phyloP scores from a whole-genome alignment of 2,113 vertebrate species.

The Corythoichthys intestinalis region DNA sequence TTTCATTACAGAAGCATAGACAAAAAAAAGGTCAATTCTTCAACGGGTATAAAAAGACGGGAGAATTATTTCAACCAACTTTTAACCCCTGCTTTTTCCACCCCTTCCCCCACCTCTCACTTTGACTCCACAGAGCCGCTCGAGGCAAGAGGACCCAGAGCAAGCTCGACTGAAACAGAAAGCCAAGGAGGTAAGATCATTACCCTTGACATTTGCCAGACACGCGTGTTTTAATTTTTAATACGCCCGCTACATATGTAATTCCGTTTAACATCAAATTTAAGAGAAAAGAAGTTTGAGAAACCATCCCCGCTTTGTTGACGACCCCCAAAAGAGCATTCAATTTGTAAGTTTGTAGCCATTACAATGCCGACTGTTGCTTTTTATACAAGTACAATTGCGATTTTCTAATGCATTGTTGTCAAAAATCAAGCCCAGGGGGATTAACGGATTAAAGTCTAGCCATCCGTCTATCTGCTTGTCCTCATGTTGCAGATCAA shows the following conservation, averaged over 20 bases:
- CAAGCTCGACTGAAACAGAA: constrained; percentile 91
- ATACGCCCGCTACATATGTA: constrained; percentile 91
- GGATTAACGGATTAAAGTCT: neutral
- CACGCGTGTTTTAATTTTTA: constrained; percentile 91
- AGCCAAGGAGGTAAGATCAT: constrained; percentile 96
- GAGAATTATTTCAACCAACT: constrained; percentile 82
- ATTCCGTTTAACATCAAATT: constrained; percentile 94
- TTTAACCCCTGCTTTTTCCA: constrained; percentile 77
- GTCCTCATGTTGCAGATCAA: too few species aligned
- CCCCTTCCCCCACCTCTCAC: neutral
- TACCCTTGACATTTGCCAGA: constrained; percentile 94
- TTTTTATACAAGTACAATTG: neutral
- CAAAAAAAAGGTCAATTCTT: constrained; percentile 71
- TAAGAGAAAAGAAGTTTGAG: constrained; percentile 82
- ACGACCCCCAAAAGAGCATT: constrained; percentile 66
- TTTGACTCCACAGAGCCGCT: constrained; percentile 81
- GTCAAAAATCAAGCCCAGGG: neutral
- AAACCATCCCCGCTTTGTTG: constrained; percentile 86
- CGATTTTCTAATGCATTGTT: neutral
- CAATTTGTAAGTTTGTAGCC: neutral
- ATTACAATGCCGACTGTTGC: neutral
- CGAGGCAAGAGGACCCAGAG: constrained; percentile 93
- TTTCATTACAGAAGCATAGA: constrained; percentile 74
- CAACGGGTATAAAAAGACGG: constrained; percentile 4
- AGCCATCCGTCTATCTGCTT: neutral